A percentile compares a stretch with the other conserved stretches of the same genome.
Evolutionary conservation across 2,888 invertebrate genomes (phyloP).

Genomic region (Heliconius aoede): DNA sequence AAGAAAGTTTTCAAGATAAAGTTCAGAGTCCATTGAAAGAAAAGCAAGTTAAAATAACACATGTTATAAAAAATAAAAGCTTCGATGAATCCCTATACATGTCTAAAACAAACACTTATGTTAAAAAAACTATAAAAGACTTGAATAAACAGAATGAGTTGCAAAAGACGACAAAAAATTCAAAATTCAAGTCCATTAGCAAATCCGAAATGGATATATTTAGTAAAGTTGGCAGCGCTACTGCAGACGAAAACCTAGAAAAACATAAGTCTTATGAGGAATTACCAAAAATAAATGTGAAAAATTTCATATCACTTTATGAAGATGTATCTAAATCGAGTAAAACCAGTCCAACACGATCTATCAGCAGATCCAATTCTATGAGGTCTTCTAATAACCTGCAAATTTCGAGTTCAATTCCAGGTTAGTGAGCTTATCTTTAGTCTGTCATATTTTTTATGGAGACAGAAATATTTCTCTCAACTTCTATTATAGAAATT

Average conservation of each 20-base stretch:
- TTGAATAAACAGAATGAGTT: constrained; percentile 51
- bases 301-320: constrained; percentile 74
- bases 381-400: constrained; percentile 55
- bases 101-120: constrained; percentile 47
- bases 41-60: constrained; percentile 60
- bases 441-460: neutral
- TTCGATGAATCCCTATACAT: constrained; percentile 54
- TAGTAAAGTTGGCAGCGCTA: constrained; percentile 62
- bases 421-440: constrained; percentile 56
- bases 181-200: constrained; percentile 68
- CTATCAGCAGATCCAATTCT: constrained; percentile 52
- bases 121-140: constrained; percentile 52
- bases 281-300: constrained; percentile 74
- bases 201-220: constrained; percentile 81
- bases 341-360: constrained; percentile 39
- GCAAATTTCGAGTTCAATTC: constrained; percentile 61
- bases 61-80: constrained; percentile 56
- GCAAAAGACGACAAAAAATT: constrained; percentile 51
- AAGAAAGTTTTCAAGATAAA: constrained; percentile 8
- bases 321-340: constrained; percentile 71
- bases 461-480: neutral
- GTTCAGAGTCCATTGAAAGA: constrained; percentile 53
- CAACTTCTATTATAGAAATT: too few species aligned
- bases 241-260: constrained; percentile 62
- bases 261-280: constrained; percentile 77